phyloP scores from a whole-genome alignment of 2,888 invertebrate genomes.

The Cyaniris semiargus region DNA sequence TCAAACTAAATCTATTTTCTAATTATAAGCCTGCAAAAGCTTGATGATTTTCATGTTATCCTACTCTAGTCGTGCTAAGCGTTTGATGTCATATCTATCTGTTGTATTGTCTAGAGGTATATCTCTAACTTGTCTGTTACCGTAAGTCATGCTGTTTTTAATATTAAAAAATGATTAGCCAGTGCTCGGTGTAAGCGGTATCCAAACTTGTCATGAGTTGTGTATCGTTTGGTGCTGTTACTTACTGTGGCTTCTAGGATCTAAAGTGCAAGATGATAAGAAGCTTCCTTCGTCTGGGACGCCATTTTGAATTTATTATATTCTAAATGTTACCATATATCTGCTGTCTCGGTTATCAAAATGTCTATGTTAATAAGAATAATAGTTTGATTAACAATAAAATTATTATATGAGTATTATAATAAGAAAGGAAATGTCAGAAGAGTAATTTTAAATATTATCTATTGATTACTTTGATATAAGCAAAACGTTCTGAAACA shows the following conservation, averaged over 20 bases:
- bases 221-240: conserved; percentile 3
- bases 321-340: background rate
- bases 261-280: conserved; percentile 33
- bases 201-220: conserved; percentile 4
- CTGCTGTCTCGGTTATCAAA: background rate
- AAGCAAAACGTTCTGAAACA: background rate
- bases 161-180: conserved; percentile 10
- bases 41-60: conserved; percentile 3
- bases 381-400: background rate
- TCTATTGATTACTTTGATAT: conserved; percentile 28
- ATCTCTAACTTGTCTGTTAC: background rate
- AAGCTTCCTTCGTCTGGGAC: conserved; percentile 32
- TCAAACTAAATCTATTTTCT: conserved; percentile 2
- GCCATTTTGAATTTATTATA: conserved; percentile 5
- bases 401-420: background rate
- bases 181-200: conserved; percentile 18
- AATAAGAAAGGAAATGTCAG: background rate
- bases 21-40: conserved; percentile 31
- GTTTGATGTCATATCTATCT: conserved; percentile 26
- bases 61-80: conserved; percentile 30
- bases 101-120: background rate
- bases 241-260: conserved; percentile 10
- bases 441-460: background rate
- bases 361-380: background rate
- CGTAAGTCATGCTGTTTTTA: conserved; percentile 21